Conservation (phyloP, 64 coral and sea anemone genomes). For the Stichodactyla helianthus region DNA sequence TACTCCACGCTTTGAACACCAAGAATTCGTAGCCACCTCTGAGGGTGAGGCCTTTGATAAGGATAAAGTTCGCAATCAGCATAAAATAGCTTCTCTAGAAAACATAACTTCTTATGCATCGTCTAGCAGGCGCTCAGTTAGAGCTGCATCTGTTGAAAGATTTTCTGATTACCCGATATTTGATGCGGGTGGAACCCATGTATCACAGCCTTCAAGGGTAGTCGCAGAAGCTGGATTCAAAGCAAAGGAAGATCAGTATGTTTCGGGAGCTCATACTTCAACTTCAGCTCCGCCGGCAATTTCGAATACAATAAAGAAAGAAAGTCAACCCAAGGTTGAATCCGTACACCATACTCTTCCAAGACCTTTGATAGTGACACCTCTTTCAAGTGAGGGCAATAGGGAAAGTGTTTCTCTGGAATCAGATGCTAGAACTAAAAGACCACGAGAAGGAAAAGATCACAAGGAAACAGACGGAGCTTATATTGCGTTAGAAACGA, state of each 20-base stretch:
- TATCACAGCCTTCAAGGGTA: background rate
- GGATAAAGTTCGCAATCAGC: background rate
- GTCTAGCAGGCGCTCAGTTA: background rate
- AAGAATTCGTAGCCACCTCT: background rate
- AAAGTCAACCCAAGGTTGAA: background rate
- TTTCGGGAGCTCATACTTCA: background rate
- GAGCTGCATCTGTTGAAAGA: background rate
- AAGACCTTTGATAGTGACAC: slow-evolving; percentile 1
- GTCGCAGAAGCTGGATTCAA: background rate
- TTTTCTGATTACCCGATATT: background rate
- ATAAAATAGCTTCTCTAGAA: background rate
- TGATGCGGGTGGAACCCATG: background rate
- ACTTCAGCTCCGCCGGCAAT: background rate
- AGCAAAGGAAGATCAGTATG: background rate
- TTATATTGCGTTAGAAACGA: background rate
- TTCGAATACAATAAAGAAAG: background rate
- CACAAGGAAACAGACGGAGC: background rate
- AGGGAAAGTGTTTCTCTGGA: background rate
- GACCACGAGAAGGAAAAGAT: background rate
- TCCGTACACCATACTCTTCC: background rate
- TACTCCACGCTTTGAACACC: background rate
- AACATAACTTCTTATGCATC: background rate
- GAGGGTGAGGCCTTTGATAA: background rate
- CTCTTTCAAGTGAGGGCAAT: background rate
- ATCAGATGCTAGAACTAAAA: background rate